Conservation (phyloP, 2,888 invertebrate genomes). For the Eupithecia insigniata region DNA sequence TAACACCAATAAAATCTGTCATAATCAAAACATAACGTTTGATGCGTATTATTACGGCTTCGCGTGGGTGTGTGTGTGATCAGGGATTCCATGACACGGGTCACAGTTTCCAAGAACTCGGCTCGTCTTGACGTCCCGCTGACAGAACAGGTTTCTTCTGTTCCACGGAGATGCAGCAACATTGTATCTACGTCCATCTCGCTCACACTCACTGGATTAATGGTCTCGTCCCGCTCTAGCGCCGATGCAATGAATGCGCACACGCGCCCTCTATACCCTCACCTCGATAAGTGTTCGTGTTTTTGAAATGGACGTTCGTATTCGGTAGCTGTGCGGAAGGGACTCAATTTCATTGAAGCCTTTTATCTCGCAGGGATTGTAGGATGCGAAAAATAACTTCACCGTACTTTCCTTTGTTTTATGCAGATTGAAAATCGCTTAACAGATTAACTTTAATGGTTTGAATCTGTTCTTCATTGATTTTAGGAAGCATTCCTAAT, state of each 20-base stretch:
- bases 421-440: constrained; percentile 13
- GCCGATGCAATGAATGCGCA: constrained; percentile 75
- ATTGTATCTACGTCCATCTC: constrained; percentile 68
- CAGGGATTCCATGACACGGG: constrained; percentile 84
- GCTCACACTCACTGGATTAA: constrained; percentile 52
- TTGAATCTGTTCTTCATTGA: neutral
- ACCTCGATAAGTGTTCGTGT: constrained; percentile 76
- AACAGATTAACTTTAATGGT: neutral
- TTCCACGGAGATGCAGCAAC: constrained; percentile 70
- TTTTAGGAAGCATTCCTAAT: constrained; percentile 10
- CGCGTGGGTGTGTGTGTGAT: constrained; percentile 64
- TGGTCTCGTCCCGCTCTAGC: constrained; percentile 55
- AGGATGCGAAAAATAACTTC: neutral
- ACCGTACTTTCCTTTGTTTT: neutral
- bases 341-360: constrained; percentile 72
- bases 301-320: constrained; percentile 73
- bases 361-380: constrained; percentile 1
- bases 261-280: constrained; percentile 77
- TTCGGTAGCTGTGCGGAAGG: constrained; percentile 77
- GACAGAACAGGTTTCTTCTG: constrained; percentile 83
- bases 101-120: constrained; percentile 83
- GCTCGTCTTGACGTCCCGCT: constrained; percentile 83
- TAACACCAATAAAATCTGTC: constrained; percentile 60
- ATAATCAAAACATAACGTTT: constrained; percentile 50
- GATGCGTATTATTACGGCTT: constrained; percentile 52